phyloP scores from a whole-genome alignment of 2,113 vertebrate species.

The Corythornis cristatus region DNA sequence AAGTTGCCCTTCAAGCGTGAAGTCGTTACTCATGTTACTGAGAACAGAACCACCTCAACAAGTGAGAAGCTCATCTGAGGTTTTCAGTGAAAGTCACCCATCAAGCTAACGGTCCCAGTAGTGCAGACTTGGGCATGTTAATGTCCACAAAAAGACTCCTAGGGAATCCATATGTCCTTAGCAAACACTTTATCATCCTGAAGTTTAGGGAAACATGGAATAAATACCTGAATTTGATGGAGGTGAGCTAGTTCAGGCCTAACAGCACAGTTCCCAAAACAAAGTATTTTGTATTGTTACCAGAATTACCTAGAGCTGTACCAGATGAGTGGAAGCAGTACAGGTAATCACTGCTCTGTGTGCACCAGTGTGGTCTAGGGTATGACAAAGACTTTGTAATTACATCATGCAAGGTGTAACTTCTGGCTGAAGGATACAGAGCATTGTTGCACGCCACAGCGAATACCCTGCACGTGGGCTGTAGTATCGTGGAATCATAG shows the following conservation, averaged over 20 bases:
- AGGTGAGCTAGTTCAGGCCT: background rate
- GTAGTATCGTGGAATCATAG: too few species aligned
- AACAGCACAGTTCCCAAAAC: fast-evolving
- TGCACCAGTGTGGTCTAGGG: background rate
- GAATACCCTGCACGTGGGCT: background rate
- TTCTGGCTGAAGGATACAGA: background rate
- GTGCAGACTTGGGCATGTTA: background rate
- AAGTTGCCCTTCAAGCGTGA: background rate
- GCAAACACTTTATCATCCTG: background rate
- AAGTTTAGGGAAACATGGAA: background rate
- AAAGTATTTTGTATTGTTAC: background rate
- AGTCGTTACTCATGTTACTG: background rate
- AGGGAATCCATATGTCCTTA: fast-evolving
- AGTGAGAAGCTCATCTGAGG: background rate
- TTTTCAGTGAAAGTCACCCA: background rate
- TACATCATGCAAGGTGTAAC: fast-evolving
- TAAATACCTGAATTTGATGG: background rate
- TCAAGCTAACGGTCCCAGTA: background rate
- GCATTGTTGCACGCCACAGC: background rate
- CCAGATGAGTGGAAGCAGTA: background rate
- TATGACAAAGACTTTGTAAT: background rate
- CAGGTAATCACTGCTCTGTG: background rate
- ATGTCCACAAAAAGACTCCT: fast-evolving
- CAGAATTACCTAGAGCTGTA: background rate
- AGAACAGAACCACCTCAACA: background rate